Percentiles rank a stretch among this genome's conserved stretches.
phyloP scores from a whole-genome alignment of 2,113 vertebrate species.

The Sinosuthora webbiana region DNA sequence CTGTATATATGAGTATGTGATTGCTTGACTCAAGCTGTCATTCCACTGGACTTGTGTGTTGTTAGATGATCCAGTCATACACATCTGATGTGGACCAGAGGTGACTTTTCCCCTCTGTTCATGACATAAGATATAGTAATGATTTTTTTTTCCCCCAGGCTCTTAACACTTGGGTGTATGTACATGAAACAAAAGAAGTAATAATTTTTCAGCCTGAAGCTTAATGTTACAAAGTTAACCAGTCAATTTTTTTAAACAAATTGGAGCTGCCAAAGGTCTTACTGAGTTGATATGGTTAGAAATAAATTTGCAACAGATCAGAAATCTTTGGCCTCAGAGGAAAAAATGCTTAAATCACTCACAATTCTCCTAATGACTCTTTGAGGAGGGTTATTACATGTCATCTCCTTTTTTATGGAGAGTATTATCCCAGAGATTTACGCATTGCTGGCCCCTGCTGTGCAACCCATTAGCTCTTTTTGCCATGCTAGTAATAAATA shows the following conservation, averaged over 20 bases:
- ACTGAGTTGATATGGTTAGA: background rate
- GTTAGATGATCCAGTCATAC: background rate
- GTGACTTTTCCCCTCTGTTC: background rate
- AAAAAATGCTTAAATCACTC: background rate
- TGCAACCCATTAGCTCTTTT: background rate
- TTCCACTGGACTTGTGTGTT: background rate
- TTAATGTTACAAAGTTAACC: background rate
- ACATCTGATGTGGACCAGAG: background rate
- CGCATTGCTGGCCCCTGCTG: background rate
- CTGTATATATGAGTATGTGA: background rate
- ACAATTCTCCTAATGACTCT: background rate
- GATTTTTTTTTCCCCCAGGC: background rate
- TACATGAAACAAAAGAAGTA: background rate
- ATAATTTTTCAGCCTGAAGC: background rate
- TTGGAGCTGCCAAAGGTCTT: background rate
- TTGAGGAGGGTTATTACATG: background rate
- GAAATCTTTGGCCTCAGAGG: background rate
- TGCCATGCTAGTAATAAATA: background rate
- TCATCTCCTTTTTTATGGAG: background rate
- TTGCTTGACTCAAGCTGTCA: background rate
- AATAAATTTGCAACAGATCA: background rate
- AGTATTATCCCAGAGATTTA: background rate
- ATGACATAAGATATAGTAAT: background rate
- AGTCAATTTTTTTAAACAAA: background rate
- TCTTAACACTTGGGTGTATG: background rate